These are phyloP conservation scores for Amblyjoppa fuscipennis DNA, from an alignment of 2,888 invertebrate genomes.

Conservation along the genomic window DNA sequence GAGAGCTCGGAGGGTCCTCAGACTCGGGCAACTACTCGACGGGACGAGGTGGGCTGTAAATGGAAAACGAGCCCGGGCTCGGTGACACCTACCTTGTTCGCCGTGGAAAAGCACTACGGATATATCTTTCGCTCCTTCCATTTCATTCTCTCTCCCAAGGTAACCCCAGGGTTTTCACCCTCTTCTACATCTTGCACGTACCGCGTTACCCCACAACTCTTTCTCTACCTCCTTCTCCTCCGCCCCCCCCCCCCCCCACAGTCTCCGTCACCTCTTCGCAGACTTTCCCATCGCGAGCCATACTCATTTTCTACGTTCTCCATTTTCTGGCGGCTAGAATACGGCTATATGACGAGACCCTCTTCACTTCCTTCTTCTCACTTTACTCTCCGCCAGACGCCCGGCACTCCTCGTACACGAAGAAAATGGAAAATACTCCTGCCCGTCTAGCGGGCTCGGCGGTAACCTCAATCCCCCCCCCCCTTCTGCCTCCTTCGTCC, in stretches of 20 bases:
- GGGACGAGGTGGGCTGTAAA: conserved; percentile 71
- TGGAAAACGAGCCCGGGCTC: conserved; percentile 79
- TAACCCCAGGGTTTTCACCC: conserved; percentile 31
- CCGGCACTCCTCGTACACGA: conserved; percentile 70
- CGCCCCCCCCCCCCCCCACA: too few species aligned
- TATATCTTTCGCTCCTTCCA: conserved; percentile 38
- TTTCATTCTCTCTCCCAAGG: conserved; percentile 45
- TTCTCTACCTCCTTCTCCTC: conserved; percentile 40
- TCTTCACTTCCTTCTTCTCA: conserved; percentile 58
- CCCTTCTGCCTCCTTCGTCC: conserved; percentile 64
- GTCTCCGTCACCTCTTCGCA: conserved; percentile 26
- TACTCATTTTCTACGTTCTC: conserved; percentile 78
- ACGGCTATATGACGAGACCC: conserved; percentile 63
- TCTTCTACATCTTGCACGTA: conserved; percentile 33
- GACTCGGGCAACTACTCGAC: conserved; percentile 53
- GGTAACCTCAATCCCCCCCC: conserved; percentile 40
- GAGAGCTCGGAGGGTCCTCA: conserved; percentile 54
- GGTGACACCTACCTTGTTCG: conserved; percentile 77
- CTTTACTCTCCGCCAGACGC: conserved; percentile 48
- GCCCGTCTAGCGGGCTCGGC: conserved; percentile 34
- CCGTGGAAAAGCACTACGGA: conserved; percentile 61
- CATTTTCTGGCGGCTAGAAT: conserved; percentile 60
- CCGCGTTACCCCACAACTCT: conserved; percentile 69
- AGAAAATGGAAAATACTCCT: conserved; percentile 82
- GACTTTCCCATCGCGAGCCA: conserved; percentile 71